Conservation (phyloP, 2,797 vertebrate genomes). For the Argentina silus region DNA sequence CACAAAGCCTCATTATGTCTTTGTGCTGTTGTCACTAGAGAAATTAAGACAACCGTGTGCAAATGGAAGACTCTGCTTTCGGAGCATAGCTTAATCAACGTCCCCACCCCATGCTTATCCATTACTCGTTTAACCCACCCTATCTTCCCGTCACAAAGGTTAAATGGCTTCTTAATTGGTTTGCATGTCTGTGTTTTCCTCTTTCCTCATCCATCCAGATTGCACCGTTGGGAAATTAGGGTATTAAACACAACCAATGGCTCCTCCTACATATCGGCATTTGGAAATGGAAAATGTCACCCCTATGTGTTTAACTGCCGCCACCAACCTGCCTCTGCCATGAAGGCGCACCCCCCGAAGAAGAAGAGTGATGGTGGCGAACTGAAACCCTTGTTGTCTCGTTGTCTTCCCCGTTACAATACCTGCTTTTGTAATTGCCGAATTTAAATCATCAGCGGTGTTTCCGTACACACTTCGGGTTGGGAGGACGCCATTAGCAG, state of each 20-base stretch:
- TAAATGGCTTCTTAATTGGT: slow-evolving; percentile 61
- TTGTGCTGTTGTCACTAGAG: slow-evolving; percentile 22
- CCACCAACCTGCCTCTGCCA: slow-evolving; percentile 42
- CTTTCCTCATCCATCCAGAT: slow-evolving; percentile 42
- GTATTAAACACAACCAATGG: slow-evolving; percentile 40
- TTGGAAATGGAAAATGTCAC: slow-evolving; percentile 26
- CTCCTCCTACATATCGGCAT: slow-evolving; percentile 31
- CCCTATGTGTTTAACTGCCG: slow-evolving; percentile 21
- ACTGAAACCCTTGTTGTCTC: slow-evolving; percentile 14
- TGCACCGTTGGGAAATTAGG: slow-evolving; percentile 45
- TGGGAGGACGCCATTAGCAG: neutral
- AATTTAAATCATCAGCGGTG: neutral
- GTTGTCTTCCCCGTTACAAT: slow-evolving; percentile 6
- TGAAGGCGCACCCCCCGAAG: neutral
- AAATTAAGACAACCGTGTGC: slow-evolving; percentile 26
- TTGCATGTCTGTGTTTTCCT: slow-evolving; percentile 26
- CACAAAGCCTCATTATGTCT: slow-evolving; percentile 42
- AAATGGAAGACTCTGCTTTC: slow-evolving; percentile 35
- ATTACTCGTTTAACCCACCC: slow-evolving; percentile 40
- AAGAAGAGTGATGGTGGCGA: slow-evolving; percentile 24
- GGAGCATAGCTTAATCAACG: slow-evolving; percentile 39
- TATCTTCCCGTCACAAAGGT: slow-evolving; percentile 46
- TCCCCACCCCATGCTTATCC: slow-evolving; percentile 14
- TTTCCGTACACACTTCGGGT: slow-evolving; percentile 1
- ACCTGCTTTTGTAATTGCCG: slow-evolving; percentile 20